A percentile compares a stretch with the other conserved stretches of the same genome.
These are phyloP conservation scores for Paedocypris micromegethes DNA, from an alignment of 2,797 vertebrate genomes.

Conservation along the genomic window DNA sequence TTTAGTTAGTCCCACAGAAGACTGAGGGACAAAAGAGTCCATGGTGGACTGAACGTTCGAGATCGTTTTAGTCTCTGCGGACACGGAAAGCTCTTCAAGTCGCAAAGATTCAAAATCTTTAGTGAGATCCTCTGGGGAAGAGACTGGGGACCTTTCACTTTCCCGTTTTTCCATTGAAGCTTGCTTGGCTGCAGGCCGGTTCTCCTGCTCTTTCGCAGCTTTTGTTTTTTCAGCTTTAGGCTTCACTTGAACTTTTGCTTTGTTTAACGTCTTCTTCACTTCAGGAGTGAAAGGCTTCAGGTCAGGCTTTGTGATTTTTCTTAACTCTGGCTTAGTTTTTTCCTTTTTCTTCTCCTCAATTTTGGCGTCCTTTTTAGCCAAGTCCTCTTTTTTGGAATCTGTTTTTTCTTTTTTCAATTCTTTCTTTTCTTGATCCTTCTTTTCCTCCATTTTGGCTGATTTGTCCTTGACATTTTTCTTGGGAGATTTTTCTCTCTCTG, in stretches of 20 bases:
- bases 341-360: slow-evolving; percentile 83
- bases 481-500: slow-evolving; percentile 79
- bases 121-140: slow-evolving; percentile 95
- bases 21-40: slow-evolving; percentile 58
- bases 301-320: slow-evolving; percentile 88
- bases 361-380: slow-evolving; percentile 80
- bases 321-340: slow-evolving; percentile 77
- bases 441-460: slow-evolving; percentile 86
- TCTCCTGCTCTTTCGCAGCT: slow-evolving; percentile 75
- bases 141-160: slow-evolving; percentile 77
- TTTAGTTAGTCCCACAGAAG: slow-evolving; percentile 59
- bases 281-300: slow-evolving; percentile 94
- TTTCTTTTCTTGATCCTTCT: slow-evolving; percentile 97
- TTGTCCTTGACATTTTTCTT: slow-evolving; percentile 86
- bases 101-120: slow-evolving; percentile 93
- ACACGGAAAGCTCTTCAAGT: slow-evolving; percentile 58
- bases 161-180: slow-evolving; percentile 52
- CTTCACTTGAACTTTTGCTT: slow-evolving; percentile 85
- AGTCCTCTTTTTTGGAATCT: slow-evolving; percentile 68
- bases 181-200: slow-evolving; percentile 64
- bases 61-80: slow-evolving; percentile 54
- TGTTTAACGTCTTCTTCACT: slow-evolving; percentile 92
- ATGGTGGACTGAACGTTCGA: slow-evolving; percentile 39
- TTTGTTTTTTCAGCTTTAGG: slow-evolving; percentile 83
- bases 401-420: slow-evolving; percentile 74